Evolutionary conservation across 2,113 vertebrate species (phyloP).

Genomic region (Zosterops japonicus): DNA sequence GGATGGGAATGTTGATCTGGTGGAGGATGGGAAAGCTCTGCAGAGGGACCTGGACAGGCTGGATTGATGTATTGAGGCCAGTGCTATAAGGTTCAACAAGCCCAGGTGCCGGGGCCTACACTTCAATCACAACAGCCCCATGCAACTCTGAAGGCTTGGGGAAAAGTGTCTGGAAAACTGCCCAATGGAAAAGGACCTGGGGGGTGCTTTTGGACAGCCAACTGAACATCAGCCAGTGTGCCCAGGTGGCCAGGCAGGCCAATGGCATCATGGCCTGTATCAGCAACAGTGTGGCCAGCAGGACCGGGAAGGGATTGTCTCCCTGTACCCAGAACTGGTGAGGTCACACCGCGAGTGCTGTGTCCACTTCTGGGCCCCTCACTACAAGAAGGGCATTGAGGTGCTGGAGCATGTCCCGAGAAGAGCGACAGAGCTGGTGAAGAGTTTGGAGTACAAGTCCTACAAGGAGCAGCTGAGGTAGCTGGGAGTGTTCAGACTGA

Average conservation of each 20-base stretch:
- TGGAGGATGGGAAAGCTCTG: neutral
- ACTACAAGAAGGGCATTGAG: neutral
- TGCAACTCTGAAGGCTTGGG: neutral
- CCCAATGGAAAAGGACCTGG: neutral
- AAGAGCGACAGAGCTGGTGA: accelerated
- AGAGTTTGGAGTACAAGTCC: neutral
- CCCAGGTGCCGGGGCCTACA: accelerated
- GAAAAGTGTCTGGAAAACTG: neutral
- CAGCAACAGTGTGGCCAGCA: neutral
- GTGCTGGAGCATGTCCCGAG: accelerated
- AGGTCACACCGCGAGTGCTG: accelerated
- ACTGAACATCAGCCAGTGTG: neutral
- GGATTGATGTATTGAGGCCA: accelerated
- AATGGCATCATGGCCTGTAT: neutral
- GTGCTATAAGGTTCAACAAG: neutral
- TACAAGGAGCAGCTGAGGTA: neutral
- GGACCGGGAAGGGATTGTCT: neutral
- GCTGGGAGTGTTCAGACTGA: neutral
- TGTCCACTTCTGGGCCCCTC: neutral
- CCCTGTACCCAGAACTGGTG: neutral
- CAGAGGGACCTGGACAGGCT: neutral
- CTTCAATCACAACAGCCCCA: accelerated
- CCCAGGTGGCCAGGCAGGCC: neutral
- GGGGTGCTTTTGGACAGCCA: accelerated
- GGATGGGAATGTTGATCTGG: neutral